Evolutionary conservation across 2,888 invertebrate genomes (phyloP).

Genomic region (Meliscaeva auricollis): DNA sequence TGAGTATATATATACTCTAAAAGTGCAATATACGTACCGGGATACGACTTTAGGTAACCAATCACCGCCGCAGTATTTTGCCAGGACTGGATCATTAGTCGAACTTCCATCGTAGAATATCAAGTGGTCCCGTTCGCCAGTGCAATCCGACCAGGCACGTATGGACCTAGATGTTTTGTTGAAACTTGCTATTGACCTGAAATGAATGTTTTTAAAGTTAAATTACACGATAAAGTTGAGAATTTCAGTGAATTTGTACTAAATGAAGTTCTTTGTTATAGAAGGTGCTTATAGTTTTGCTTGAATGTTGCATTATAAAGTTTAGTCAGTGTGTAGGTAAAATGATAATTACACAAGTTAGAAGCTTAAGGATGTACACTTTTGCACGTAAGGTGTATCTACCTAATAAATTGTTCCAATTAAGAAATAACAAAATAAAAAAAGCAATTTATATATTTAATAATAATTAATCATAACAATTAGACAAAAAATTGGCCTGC

Average conservation of each 20-base stretch:
- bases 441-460: too few relatives aligned
- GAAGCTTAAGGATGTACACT: too few relatives aligned
- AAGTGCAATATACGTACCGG: constrained; percentile 82
- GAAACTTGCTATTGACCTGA: constrained; percentile 85
- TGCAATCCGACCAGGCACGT: constrained; percentile 92
- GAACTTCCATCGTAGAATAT: constrained; percentile 94
- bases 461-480: too few relatives aligned
- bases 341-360: too few relatives aligned
- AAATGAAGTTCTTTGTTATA: constrained; percentile 1
- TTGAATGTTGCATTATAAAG: too few relatives aligned
- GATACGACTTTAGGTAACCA: constrained; percentile 92
- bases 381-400: too few relatives aligned
- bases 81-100: constrained; percentile 92
- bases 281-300: not conserved
- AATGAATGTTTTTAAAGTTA: constrained; percentile 68
- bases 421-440: too few relatives aligned
- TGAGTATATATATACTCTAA: constrained; percentile 36
- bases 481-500: too few relatives aligned
- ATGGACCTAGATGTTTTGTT: constrained; percentile 90
- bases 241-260: not conserved
- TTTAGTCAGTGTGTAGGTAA: too few relatives aligned
- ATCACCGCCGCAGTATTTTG: constrained; percentile 95
- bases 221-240: constrained; percentile 62
- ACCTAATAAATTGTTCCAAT: too few relatives aligned
- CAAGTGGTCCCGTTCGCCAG: constrained; percentile 92